phyloP scores from a whole-genome alignment of 2,888 invertebrate species.

The Xanthorhoe designata region DNA sequence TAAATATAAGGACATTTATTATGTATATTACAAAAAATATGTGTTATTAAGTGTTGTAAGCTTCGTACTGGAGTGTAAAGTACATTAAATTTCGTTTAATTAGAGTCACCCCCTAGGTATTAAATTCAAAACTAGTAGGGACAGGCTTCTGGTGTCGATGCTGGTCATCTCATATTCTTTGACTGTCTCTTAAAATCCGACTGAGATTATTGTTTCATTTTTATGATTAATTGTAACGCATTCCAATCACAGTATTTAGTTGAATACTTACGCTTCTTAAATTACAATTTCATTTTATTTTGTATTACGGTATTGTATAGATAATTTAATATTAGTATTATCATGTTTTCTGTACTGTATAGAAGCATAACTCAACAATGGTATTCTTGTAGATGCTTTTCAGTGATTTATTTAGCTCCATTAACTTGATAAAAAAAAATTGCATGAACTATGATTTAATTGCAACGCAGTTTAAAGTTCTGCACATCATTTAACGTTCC shows the following conservation, averaged over 20 bases:
- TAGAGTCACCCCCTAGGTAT: slow-evolving; percentile 73
- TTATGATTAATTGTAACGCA: slow-evolving; percentile 69
- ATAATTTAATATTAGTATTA: slow-evolving; percentile 32
- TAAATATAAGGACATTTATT: slow-evolving; percentile 72
- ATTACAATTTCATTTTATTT: slow-evolving; percentile 44
- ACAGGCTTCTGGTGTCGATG: slow-evolving; percentile 65
- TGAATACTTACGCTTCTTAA: slow-evolving; percentile 45
- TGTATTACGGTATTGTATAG: slow-evolving; percentile 61
- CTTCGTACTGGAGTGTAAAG: slow-evolving; percentile 73
- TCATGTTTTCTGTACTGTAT: slow-evolving; percentile 27
- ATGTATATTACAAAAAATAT: slow-evolving; percentile 69
- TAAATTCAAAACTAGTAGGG: slow-evolving; percentile 53
- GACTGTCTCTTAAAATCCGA: slow-evolving; percentile 63
- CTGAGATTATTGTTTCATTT: slow-evolving; percentile 63
- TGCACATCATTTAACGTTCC: slow-evolving; percentile 11
- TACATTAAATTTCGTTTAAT: slow-evolving; percentile 69
- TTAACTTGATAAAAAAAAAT: neutral
- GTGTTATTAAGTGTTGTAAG: slow-evolving; percentile 78
- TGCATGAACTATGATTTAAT: neutral
- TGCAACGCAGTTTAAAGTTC: slow-evolving; percentile 8
- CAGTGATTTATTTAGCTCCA: neutral
- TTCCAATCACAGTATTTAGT: slow-evolving; percentile 69
- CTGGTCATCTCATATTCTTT: slow-evolving; percentile 65
- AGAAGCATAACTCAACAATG: slow-evolving; percentile 49
- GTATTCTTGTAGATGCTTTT: neutral